Percentiles rank a stretch among this genome's conserved stretches.
These are phyloP conservation scores for Microtus oregoni DNA, from an alignment of 2,113 vertebrate species.

Conservation along the genomic window DNA sequence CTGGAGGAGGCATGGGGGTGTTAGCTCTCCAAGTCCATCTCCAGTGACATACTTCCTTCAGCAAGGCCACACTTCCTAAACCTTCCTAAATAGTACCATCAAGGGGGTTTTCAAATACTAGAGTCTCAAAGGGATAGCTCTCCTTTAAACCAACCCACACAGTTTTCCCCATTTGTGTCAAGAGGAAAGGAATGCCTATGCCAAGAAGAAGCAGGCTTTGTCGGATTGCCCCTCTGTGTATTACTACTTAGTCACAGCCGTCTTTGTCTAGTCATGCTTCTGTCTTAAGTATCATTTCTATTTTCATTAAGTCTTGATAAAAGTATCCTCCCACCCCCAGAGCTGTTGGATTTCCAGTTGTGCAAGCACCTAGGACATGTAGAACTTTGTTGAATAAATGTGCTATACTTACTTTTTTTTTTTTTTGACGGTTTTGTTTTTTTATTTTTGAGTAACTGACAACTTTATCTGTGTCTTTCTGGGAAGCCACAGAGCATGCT, in stretches of 20 bases:
- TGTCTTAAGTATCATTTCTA: background rate
- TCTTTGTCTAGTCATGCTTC: background rate
- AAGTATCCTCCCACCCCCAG: background rate
- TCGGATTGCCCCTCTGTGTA: background rate
- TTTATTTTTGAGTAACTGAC: background rate
- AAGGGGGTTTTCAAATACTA: background rate
- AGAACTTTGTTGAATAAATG: background rate
- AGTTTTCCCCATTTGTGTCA: background rate
- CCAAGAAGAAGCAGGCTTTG: background rate
- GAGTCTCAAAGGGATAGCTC: background rate
- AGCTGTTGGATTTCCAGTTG: background rate
- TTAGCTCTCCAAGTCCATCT: background rate
- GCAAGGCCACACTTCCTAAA: background rate
- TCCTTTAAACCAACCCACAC: background rate
- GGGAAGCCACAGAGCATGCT: background rate
- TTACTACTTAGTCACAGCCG: background rate
- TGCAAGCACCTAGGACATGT: background rate
- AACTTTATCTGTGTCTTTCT: background rate
- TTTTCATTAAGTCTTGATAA: background rate
- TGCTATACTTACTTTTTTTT: background rate
- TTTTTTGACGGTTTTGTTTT: background rate
- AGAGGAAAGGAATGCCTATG: background rate
- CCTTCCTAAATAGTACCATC: background rate
- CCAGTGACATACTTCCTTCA: background rate
- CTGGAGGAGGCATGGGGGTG: background rate